Evolutionary conservation across 2,113 vertebrate genomes (phyloP), one percentile per base, ranked within the genome.

Genomic region (Ceyx margarethae): DNA sequence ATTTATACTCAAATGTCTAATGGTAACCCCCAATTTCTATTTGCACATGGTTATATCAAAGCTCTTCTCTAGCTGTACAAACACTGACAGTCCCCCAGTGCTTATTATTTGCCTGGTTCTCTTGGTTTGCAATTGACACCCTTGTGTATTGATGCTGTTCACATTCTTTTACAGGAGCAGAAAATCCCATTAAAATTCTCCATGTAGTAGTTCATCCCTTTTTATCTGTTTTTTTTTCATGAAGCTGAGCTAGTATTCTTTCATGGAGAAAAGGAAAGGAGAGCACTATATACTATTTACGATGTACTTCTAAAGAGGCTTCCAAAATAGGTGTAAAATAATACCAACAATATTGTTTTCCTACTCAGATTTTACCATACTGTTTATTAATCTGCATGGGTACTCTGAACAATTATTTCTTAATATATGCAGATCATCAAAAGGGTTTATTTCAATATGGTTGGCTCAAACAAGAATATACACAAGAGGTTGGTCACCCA

Each of bases 141-240:
- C 17, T 48, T 43, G 28, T 35, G 20, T 33, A 64, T 35, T 23
- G 19, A 67, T 85, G 81, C 23, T 46, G 25, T 33, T 61, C 69
- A 77, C 19, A 0, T 73, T 19, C n/a, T 51, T 62, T 18, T 40
- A 81, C n/a, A 67, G 37, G 29, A 2, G 0, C 7, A 2, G 29
- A 53, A 37, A 89, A 81, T 62, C 48, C 54, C 54, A 73, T 68
- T 81, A 68, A 64, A 68, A 85, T 62, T 67, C 51, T 76, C 83
- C 23, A 18, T 31, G 28, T 50, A 54, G 56, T 12, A 37, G 31
- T 50, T 56, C 42, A 62, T 82, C 35, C 54, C 9, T 56, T 50
- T 87, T 71, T 76, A 67, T 62, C 66, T 77, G 58, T 26, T 81
- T 78, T 66, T 35, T 35, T 77, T 51, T 51, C 68, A 46, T 46